phyloP scores from a whole-genome alignment of 2,797 vertebrate species.

The Sebastes iracundus region DNA sequence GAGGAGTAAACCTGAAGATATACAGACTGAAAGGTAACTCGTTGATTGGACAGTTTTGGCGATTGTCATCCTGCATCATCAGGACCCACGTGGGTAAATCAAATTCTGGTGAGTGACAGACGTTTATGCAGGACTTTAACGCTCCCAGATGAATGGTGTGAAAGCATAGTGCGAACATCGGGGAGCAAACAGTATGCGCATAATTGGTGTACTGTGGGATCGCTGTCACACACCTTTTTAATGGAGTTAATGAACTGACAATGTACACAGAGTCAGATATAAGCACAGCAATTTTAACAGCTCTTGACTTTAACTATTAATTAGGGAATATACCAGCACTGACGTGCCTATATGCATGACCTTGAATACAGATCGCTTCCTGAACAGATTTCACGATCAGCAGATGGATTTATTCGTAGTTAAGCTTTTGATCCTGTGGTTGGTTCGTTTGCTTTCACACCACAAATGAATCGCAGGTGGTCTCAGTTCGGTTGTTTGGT shows the following conservation, averaged over 20 bases:
- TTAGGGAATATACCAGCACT: not conserved
- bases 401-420: too few species aligned
- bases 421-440: too few species aligned
- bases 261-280: not conserved
- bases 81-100: not conserved
- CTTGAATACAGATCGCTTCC: too few species aligned
- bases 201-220: accelerated
- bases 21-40: not conserved
- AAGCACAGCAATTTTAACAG: too few species aligned
- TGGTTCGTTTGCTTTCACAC: too few species aligned
- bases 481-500: too few species aligned
- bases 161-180: not conserved
- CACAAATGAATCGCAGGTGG: too few species aligned
- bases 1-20: too few species aligned
- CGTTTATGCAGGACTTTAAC: not conserved
- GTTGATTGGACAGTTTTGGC: not conserved
- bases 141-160: not conserved
- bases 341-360: not conserved
- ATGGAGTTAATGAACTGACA: not conserved
- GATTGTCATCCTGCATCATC: not conserved
- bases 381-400: too few species aligned
- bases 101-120: not conserved
- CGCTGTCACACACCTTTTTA: not conserved
- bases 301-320: too few species aligned
- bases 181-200: not conserved